Evolutionary conservation across 2,888 invertebrate genomes (phyloP).

Genomic region (Halocaridina rubra): DNA sequence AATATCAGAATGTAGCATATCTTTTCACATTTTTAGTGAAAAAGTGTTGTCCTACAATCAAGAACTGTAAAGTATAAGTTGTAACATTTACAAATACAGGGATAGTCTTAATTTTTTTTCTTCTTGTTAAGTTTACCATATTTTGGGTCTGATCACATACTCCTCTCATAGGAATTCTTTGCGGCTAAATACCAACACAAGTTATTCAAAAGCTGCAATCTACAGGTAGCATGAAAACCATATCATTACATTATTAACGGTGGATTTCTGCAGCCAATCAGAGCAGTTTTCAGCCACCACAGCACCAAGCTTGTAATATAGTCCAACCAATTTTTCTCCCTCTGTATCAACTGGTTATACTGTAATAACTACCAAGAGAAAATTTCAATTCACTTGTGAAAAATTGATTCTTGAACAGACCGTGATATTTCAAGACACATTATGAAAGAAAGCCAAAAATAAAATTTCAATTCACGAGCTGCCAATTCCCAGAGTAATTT

Average conservation of each 20-base stretch:
- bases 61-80: too few species aligned
- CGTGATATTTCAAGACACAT: neutral
- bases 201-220: conserved; percentile 35
- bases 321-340: neutral
- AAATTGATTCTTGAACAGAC: too few species aligned
- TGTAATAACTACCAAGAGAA: too few species aligned
- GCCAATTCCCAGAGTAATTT: neutral
- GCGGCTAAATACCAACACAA: conserved; percentile 45
- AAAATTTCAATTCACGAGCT: neutral
- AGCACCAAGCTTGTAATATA: conserved; percentile 35
- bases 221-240: conserved; percentile 45
- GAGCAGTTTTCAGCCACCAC: conserved; percentile 43
- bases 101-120: too few species aligned
- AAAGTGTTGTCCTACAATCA: too few species aligned
- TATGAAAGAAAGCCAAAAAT: neutral
- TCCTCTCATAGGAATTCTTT: conserved; percentile 50
- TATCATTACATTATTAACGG: conserved; percentile 53
- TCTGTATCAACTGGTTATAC: too few species aligned
- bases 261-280: conserved; percentile 51
- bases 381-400: too few species aligned
- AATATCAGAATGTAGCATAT: too few species aligned
- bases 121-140: conserved; percentile 12
- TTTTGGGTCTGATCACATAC: conserved; percentile 21
- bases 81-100: too few species aligned
- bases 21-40: too few species aligned